These are phyloP conservation scores for Neoitamus cyanurus DNA, from an alignment of 2,888 invertebrate genomes.

Conservation along the genomic window DNA sequence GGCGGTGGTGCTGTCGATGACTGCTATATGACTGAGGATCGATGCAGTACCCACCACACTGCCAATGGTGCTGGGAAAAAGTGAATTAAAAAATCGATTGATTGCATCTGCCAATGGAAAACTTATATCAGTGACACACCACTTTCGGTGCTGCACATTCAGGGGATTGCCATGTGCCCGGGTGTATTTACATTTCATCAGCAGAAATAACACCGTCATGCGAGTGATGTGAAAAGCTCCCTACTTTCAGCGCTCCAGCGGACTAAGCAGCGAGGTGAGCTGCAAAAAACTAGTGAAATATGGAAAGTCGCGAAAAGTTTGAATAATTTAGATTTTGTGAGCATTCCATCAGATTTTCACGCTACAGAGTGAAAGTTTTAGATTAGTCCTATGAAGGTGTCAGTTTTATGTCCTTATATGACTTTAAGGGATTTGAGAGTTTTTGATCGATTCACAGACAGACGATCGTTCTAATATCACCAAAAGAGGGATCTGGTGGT, in stretches of 20 bases:
- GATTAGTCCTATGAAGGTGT: neutral
- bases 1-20: too few relatives aligned
- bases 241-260: neutral
- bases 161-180: neutral
- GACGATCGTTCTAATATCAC: too few relatives aligned
- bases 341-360: neutral
- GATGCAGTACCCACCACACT: too few relatives aligned
- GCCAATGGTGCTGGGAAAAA: neutral
- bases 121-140: constrained; percentile 21
- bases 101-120: constrained; percentile 3
- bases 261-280: neutral
- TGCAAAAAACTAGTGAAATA: neutral
- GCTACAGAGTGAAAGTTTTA: neutral
- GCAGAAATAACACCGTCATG: neutral
- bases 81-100: constrained; percentile 27
- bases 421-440: neutral
- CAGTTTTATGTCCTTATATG: neutral
- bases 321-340: neutral
- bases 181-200: constrained; percentile 23
- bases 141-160: neutral
- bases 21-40: too few relatives aligned
- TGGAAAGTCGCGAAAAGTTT: neutral
- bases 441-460: neutral
- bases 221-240: neutral
- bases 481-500: too few relatives aligned